Evolutionary conservation across 2,888 invertebrate species (phyloP).

Genomic region (Melieria omissa): DNA sequence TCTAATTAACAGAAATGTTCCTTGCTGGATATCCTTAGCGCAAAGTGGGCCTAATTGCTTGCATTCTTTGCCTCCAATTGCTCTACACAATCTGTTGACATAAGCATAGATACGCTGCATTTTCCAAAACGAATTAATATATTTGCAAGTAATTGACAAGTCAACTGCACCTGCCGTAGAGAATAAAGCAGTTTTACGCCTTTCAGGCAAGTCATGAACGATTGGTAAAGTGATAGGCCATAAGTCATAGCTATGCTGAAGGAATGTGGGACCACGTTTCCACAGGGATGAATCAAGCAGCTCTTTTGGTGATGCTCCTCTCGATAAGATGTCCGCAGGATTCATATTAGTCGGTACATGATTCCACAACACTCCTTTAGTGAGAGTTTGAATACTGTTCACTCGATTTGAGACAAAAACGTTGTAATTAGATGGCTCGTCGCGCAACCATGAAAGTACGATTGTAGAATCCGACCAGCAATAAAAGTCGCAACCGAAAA

Average conservation of each 20-base stretch:
- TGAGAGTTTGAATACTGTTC: conserved; percentile 33
- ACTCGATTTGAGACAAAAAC: conserved; percentile 38
- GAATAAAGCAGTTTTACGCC: not conserved
- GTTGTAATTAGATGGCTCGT: conserved; percentile 37
- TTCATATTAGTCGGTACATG: conserved; percentile 36
- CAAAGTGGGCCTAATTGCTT: too few relatives aligned
- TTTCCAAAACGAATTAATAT: conserved; percentile 21
- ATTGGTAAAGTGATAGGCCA: not conserved
- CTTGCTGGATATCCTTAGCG: too few relatives aligned
- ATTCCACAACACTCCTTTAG: conserved; percentile 35
- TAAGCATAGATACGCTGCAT: conserved; percentile 5
- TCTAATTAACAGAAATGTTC: too few relatives aligned
- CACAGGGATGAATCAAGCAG: conserved; percentile 35
- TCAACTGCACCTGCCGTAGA: not conserved
- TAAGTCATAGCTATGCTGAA: not conserved
- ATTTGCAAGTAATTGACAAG: conserved; percentile 22
- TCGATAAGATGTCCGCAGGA: conserved; percentile 39
- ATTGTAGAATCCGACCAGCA: conserved; percentile 39
- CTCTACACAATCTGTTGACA: too few relatives aligned
- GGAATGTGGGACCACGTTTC: conserved; percentile 32
- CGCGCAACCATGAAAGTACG: conserved; percentile 31
- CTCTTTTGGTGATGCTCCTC: conserved; percentile 35
- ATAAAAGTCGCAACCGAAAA: conserved; percentile 18
- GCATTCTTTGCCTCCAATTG: too few relatives aligned
- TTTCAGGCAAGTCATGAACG: conserved; percentile 23